phyloP scores from a whole-genome alignment of 2,113 vertebrate species.

The Spheniscus mendiculus region DNA sequence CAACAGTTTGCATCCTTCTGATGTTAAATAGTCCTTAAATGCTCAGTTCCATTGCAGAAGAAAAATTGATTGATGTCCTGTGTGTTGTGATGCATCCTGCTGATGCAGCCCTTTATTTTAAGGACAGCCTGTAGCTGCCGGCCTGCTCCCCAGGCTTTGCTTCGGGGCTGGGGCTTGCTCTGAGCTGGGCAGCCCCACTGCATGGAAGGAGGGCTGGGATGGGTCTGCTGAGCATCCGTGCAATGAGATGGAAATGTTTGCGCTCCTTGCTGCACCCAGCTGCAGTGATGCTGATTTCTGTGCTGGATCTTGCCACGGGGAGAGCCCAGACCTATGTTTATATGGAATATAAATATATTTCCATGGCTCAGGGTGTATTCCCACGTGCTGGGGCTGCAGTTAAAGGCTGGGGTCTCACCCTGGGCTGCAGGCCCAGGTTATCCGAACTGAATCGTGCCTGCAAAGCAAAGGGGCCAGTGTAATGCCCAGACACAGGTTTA shows the following conservation, averaged over 20 bases:
- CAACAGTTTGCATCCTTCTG: background rate
- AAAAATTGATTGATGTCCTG: background rate
- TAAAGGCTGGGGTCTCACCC: background rate
- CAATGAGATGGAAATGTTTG: accelerated
- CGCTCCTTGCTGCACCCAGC: background rate
- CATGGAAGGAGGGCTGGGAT: accelerated
- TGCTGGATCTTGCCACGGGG: background rate
- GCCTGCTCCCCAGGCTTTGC: background rate
- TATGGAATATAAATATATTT: background rate
- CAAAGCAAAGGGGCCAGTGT: background rate
- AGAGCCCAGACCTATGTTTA: background rate
- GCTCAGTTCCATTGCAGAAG: background rate
- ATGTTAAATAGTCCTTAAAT: background rate
- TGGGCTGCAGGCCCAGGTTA: background rate
- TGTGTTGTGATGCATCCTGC: background rate
- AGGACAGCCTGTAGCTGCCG: background rate
- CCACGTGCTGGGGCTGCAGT: accelerated
- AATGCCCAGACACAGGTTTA: background rate
- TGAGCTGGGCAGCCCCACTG: background rate
- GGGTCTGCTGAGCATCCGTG: too few species aligned
- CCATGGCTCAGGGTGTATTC: accelerated
- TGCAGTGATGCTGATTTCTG: background rate
- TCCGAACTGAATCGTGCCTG: background rate
- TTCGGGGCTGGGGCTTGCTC: too few species aligned
- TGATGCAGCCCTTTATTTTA: background rate